Evolutionary conservation across 1,140 invertebrate genomes (phyloP).

Genomic region (Eciton burchellii): DNA sequence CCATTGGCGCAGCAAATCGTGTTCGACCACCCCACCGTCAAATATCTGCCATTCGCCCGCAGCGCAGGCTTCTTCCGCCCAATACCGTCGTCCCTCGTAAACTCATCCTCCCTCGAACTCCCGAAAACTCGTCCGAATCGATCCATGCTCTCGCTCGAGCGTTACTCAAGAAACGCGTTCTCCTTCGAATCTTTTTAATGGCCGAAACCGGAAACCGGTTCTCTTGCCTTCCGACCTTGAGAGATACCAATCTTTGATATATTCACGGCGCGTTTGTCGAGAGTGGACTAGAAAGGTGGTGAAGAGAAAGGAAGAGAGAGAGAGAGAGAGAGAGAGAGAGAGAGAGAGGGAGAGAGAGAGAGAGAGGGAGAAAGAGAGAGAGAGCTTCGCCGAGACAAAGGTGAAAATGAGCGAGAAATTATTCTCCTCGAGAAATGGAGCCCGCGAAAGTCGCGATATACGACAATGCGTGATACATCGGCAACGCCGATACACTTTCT

Average conservation of each 20-base stretch:
- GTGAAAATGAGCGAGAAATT: not conserved
- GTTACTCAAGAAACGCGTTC: slow-evolving; percentile 49
- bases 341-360: too few relatives aligned
- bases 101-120: slow-evolving; percentile 73
- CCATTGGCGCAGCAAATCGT: slow-evolving; percentile 73
- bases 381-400: not conserved
- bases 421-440: not conserved
- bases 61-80: slow-evolving; percentile 71
- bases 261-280: slow-evolving; percentile 29
- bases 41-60: slow-evolving; percentile 75
- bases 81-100: slow-evolving; percentile 76
- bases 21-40: slow-evolving; percentile 74
- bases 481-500: slow-evolving; percentile 2
- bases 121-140: slow-evolving; percentile 75
- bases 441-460: not conserved
- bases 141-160: slow-evolving; percentile 66
- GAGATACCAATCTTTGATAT: slow-evolving; percentile 40
- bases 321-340: too few relatives aligned
- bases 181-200: slow-evolving; percentile 64
- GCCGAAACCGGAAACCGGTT: slow-evolving; percentile 58
- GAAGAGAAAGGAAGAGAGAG: too few relatives aligned
- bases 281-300: slow-evolving; percentile 36
- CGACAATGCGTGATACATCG: too few relatives aligned
- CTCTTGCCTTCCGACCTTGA: slow-evolving; percentile 19
- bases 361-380: too few relatives aligned